Conservation (phyloP, 2,797 vertebrate genomes). For the Poecilia gillii region DNA sequence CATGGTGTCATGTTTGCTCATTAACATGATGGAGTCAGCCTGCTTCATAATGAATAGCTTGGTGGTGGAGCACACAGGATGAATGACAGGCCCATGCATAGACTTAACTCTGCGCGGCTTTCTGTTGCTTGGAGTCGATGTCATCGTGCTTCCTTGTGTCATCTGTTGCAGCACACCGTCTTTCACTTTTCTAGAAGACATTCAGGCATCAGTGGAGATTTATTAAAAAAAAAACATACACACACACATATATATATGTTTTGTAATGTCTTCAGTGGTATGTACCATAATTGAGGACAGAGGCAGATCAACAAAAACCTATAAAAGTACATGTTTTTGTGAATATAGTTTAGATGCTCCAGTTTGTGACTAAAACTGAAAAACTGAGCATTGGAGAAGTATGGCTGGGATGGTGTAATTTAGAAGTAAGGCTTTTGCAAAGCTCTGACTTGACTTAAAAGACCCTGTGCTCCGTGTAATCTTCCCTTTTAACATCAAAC, state of each 20-base stretch:
- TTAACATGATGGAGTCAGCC: conserved; percentile 20
- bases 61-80: conserved; percentile 8
- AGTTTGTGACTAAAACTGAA: conserved; percentile 38
- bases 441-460: conserved; percentile 48
- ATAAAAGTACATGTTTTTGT: background rate
- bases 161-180: background rate
- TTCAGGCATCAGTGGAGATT: background rate
- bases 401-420: conserved; percentile 42
- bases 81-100: background rate
- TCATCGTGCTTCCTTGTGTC: background rate
- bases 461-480: conserved; percentile 49
- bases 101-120: background rate
- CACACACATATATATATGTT: background rate
- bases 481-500: conserved; percentile 57
- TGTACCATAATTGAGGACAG: background rate
- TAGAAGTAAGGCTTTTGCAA: conserved; percentile 32
- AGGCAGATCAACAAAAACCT: conserved; percentile 4
- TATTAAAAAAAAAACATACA: no score
- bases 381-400: conserved; percentile 18
- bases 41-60: conserved; percentile 16
- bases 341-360: conserved; percentile 24
- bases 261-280: background rate
- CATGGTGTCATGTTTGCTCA: conserved; percentile 12
- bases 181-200: background rate
- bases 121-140: background rate